Conservation (phyloP, 2,888 invertebrate genomes). For the Aporophyla nigra region DNA sequence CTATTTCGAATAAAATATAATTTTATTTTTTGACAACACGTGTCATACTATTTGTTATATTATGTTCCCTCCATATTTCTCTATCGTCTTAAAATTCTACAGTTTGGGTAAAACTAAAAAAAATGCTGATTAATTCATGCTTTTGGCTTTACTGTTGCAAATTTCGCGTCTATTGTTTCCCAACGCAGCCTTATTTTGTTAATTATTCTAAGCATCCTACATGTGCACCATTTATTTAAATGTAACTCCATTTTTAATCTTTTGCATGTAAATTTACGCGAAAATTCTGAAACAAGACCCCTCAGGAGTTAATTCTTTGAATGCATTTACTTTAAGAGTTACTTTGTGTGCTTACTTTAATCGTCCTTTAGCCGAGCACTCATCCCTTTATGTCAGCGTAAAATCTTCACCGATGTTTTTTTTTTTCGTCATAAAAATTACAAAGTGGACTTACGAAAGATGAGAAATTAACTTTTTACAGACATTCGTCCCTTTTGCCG, state of each 20-base stretch:
- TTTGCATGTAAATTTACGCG: slow-evolving; percentile 2
- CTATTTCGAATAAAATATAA: neutral
- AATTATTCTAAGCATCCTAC: slow-evolving; percentile 9
- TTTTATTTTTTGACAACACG: neutral
- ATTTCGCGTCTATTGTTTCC: slow-evolving; percentile 3
- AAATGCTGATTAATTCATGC: neutral
- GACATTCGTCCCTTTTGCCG: slow-evolving; percentile 71
- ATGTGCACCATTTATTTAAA: slow-evolving; percentile 13
- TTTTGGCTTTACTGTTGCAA: neutral
- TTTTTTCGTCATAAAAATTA: slow-evolving; percentile 61
- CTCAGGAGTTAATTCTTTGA: slow-evolving; percentile 26
- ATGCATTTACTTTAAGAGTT: slow-evolving; percentile 34
- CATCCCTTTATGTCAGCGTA: slow-evolving; percentile 55
- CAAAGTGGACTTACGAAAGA: slow-evolving; percentile 70
- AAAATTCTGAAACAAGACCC: slow-evolving; percentile 3
- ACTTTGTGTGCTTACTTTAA: slow-evolving; percentile 8
- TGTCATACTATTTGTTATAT: neutral
- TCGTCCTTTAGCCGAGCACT: slow-evolving; percentile 27
- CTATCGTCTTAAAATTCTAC: neutral
- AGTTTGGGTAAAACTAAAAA: neutral
- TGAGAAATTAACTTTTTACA: slow-evolving; percentile 77
- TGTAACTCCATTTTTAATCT: neutral
- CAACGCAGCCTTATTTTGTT: neutral
- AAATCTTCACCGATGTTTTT: slow-evolving; percentile 66
- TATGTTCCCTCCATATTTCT: too few species aligned